A percentile compares a stretch with the other conserved stretches of the same genome.
Evolutionary conservation across 2,113 vertebrate genomes (phyloP).

Genomic region (Bostrychus sinensis): DNA sequence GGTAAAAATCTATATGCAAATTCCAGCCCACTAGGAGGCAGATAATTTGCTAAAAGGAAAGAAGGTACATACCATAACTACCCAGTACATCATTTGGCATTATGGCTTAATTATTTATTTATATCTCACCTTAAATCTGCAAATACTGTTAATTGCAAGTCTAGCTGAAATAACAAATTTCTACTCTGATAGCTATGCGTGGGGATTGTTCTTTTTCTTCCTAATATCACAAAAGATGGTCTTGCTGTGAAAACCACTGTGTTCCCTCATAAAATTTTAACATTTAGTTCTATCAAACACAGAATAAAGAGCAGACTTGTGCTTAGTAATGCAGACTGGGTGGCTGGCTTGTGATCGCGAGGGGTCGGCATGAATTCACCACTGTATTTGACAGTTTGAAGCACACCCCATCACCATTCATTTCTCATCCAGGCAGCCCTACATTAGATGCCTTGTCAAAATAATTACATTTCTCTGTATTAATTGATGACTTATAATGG

Average conservation of each 20-base stretch:
- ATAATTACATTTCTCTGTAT: slow-evolving; percentile 78
- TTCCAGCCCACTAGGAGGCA: no score
- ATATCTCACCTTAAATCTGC: neutral
- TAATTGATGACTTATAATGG: slow-evolving; percentile 78
- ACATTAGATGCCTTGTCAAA: slow-evolving; percentile 72
- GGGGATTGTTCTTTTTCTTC: neutral
- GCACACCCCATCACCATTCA: slow-evolving; percentile 67
- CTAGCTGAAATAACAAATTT: neutral
- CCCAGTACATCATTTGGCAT: neutral
- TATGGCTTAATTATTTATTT: neutral
- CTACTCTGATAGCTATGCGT: neutral
- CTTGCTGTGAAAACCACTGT: slow-evolving; percentile 1
- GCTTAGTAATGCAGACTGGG: slow-evolving; percentile 8
- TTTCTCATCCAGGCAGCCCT: slow-evolving; percentile 58
- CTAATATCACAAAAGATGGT: neutral
- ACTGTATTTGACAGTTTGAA: slow-evolving; percentile 61
- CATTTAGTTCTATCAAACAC: slow-evolving; percentile 8
- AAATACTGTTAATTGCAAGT: neutral
- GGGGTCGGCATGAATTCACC: slow-evolving; percentile 37
- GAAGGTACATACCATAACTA: neutral
- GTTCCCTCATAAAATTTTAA: neutral
- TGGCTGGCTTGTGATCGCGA: slow-evolving; percentile 23
- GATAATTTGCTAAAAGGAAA: neutral
- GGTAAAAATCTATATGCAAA: no score
- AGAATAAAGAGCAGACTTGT: slow-evolving; percentile 4